A percentile compares a stretch with the other conserved stretches of the same genome.
Conservation (phyloP, 1,140 invertebrate species). For the Lasioglossum albipes region DNA sequence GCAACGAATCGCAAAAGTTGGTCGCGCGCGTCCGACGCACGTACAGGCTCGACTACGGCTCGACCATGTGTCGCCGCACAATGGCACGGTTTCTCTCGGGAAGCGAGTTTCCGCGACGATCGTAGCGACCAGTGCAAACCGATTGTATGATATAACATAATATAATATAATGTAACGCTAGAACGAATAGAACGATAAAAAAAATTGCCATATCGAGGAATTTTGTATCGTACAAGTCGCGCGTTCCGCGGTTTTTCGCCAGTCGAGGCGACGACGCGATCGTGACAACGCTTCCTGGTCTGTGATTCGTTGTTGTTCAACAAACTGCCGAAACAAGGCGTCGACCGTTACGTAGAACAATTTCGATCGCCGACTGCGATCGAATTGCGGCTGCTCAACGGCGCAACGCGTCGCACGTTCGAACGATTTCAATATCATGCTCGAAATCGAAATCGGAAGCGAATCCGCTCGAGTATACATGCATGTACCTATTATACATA, state of each 20-base stretch:
- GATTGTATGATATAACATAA: constrained; percentile 49
- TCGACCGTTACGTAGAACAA: not conserved
- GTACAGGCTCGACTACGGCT: no score
- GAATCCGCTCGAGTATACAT: no score
- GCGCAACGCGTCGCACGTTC: no score
- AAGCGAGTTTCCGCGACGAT: not conserved
- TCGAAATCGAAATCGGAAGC: no score
- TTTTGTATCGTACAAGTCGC: constrained; percentile 75
- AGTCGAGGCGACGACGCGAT: constrained; percentile 53
- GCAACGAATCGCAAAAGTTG: no score
- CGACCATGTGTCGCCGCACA: no score
- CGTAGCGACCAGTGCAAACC: constrained; percentile 7
- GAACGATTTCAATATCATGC: no score
- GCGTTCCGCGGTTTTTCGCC: constrained; percentile 69
- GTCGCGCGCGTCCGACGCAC: constrained; percentile 33
- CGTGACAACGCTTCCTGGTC: no score
- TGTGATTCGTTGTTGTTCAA: not conserved
- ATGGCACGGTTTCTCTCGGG: constrained; percentile 65
- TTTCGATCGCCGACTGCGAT: not conserved
- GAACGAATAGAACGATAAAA: constrained; percentile 44
- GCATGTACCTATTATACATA: no score
- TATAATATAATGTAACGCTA: not conserved
- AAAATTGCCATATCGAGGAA: constrained; percentile 77
- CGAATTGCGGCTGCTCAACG: not conserved
- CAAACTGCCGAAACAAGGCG: not conserved